Base-by-base conservation (phyloP, 2,797 vertebrate genomes). In the Heteromormyrus szaboi region DNA sequence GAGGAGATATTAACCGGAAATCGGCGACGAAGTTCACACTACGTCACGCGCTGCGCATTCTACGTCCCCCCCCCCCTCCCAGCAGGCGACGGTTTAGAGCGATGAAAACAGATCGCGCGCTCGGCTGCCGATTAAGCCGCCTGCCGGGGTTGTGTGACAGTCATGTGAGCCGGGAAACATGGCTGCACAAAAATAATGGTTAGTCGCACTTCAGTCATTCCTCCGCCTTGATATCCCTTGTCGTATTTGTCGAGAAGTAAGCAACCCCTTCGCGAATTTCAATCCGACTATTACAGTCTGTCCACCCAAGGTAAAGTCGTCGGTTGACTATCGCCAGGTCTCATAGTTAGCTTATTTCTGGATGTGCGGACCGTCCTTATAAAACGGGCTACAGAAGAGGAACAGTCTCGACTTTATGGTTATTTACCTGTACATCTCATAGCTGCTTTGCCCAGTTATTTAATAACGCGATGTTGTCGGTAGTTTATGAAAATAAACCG, bases 161-260 rank as follows among this genome's bases (percentile, higher is more conserved):
- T 94, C 92, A 93, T 91, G 92, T 93, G 93, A 94, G 91, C 90
- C 88, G 89, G 89, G 89, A 89, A 88, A 83, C 50, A 91, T 92
- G 92, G 89, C 88, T 85, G 25, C 68, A 14, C 8, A 22, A 51
- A 87, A 25, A 41, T 62, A 87, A 48, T 19, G 72, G 62, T 44
- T 54, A 85, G 56, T 22, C 72, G 72, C 48, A 7, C 59, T n/a
- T 85, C 65, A 91, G 88, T 51, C 48, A 54, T 72, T 83, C 33
- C 33, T 9, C 46, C 41, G 37, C 53, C 29, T 72, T 72, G 68
- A 5, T 19, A 8, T 46, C 88, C 33, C 84, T 84, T 46, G 51
- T 4, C 25, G 37, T 29, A 37, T 17, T 72, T 41, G 48, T 62
- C 19, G 37, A 46, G 33, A 54, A 33, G 41, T 46, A 3, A 68